Evolutionary conservation across 2,888 invertebrate genomes (phyloP), one percentile per base, ranked within the genome.

Genomic region (Noctua fimbriata): DNA sequence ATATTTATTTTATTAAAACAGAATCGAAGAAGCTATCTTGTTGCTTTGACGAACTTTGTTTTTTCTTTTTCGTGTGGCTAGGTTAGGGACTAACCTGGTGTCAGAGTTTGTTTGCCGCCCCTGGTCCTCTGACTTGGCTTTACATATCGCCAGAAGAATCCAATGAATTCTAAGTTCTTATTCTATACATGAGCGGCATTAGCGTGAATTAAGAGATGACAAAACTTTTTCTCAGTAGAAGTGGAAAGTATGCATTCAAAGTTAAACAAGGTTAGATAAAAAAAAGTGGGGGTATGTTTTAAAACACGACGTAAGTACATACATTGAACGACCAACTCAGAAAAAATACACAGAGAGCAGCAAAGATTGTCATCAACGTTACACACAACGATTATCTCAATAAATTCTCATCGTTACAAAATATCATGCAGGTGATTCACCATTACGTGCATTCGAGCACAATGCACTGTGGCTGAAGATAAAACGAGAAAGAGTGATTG

Each of bases 401-500:
- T 49, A 86, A 67, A 76, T 79, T 79, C 63, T 69, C 86, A 83
- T 83, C 55, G 55, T 82, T 82, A 85, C 85, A 82, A 84, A 82
- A 87, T 74, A 77, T 73, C 75, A 76, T 73, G 52, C 65, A 84
- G 81, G 83, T 87, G 89, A 86, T 78, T 89, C 86, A 89, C 79
- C 81, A 86, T 75, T 80, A 80, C 83, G 72, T 69, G 69, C 86
- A 83, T 67, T 63, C 75, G 73, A 80, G 74, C 78, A 84, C 84
- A 84, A 82, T 86, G 86, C 84, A 84, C 80, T 24, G 78, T 71
- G 69, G 73, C 72, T 76, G 84, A 78, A 87, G 80, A 76, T 87
- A 83, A 85, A 80, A 87, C 86, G 91, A 93, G 91, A 91, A 92
- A 93, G 92, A 93, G 92, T 93, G 94, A 94, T 92, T 87, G 79